These are phyloP conservation scores for Archilochus colubris DNA, from an alignment of 2,113 vertebrate species.

Conservation along the genomic window DNA sequence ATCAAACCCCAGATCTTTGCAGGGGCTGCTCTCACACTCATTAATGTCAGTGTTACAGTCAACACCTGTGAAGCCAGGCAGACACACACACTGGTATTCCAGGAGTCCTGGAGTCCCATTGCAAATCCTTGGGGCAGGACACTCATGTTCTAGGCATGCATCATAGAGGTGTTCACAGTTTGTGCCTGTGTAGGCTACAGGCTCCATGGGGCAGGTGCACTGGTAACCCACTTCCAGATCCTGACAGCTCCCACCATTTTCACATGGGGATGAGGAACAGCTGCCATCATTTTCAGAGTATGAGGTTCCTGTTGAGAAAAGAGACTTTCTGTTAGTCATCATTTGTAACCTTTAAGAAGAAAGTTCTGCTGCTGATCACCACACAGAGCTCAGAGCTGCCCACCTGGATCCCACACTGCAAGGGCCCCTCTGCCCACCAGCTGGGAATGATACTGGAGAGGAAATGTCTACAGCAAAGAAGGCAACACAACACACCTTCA, in stretches of 20 bases:
- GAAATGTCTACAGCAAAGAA: neutral
- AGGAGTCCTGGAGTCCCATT: conserved; percentile 47
- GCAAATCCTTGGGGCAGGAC: conserved; percentile 69
- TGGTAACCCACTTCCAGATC: conserved; percentile 71
- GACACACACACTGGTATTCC: conserved; percentile 78
- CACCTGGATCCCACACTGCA: neutral
- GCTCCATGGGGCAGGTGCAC: conserved; percentile 77
- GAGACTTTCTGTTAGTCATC: neutral
- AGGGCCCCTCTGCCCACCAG: neutral
- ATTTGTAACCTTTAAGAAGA: neutral
- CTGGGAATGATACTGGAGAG: neutral
- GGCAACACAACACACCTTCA: neutral
- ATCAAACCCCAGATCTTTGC: conserved; percentile 52
- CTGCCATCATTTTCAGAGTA: conserved; percentile 68
- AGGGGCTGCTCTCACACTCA: conserved; percentile 80
- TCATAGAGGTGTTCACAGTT: conserved; percentile 81
- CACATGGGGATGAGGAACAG: conserved; percentile 83
- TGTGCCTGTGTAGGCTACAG: conserved; percentile 72
- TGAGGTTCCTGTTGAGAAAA: conserved; percentile 67
- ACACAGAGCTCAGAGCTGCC: neutral
- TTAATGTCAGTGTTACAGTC: conserved; percentile 67
- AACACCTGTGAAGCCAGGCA: conserved; percentile 61
- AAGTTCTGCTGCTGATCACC: neutral
- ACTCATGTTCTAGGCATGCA: conserved; percentile 53
- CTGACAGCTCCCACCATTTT: conserved; percentile 82